Percentiles rank a stretch among this genome's conserved stretches.
phyloP scores from a whole-genome alignment of 1,140 invertebrate genomes.

The Antheraea pernyi region DNA sequence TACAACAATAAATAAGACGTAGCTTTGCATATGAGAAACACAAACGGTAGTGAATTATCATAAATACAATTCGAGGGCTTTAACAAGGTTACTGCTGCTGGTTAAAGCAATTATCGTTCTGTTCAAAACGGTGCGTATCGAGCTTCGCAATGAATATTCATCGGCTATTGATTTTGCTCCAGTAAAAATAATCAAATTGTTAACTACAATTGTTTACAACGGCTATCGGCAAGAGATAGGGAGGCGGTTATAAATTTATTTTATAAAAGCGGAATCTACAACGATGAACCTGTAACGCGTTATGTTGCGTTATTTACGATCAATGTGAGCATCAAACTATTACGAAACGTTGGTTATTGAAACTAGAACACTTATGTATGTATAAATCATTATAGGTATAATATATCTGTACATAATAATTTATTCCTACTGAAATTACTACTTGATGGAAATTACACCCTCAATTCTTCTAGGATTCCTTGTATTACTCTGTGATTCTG shows the following conservation, averaged over 20 bases:
- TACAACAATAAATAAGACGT: not conserved
- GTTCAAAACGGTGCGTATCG: slow-evolving; percentile 13
- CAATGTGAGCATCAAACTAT: no score
- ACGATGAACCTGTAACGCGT: not conserved
- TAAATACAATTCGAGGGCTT: slow-evolving; percentile 18
- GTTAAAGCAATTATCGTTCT: slow-evolving; percentile 26
- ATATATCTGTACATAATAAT: no score
- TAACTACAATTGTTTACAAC: not conserved
- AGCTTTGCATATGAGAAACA: not conserved
- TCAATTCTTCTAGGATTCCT: no score
- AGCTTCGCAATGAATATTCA: slow-evolving; percentile 30
- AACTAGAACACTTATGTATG: no score
- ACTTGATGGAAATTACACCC: no score
- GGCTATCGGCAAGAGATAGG: not conserved
- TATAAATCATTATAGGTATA: no score
- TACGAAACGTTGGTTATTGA: no score
- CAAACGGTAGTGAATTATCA: not conserved
- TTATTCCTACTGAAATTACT: no score
- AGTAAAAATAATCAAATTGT: slow-evolving; percentile 1
- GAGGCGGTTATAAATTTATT: not conserved
- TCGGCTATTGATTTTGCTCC: not conserved
- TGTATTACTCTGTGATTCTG: no score
- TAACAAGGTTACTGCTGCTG: slow-evolving; percentile 32
- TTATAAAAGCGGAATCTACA: not conserved
- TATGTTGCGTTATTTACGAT: no score